These are phyloP conservation scores for Ellobius talpinus DNA, from an alignment of 2,113 vertebrate genomes.

Conservation along the genomic window DNA sequence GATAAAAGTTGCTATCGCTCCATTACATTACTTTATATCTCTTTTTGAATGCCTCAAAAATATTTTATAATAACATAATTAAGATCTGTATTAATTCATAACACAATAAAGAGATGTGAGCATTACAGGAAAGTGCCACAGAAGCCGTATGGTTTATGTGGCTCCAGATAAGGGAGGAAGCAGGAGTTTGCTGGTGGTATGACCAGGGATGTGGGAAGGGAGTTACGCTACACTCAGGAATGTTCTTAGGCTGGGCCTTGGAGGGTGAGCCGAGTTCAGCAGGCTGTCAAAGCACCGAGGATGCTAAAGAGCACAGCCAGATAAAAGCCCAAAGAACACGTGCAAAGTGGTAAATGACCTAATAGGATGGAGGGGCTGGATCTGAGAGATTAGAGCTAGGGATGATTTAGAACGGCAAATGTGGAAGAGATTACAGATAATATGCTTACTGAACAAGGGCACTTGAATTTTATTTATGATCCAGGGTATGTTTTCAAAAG, in stretches of 20 bases:
- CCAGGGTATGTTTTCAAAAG: background rate
- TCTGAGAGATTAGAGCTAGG: background rate
- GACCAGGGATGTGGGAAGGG: background rate
- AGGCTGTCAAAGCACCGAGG: background rate
- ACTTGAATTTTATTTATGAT: conserved; percentile 34
- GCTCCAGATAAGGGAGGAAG: background rate
- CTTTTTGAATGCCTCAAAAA: background rate
- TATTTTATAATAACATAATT: background rate
- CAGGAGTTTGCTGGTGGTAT: background rate
- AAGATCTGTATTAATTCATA: background rate
- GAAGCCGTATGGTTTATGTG: background rate
- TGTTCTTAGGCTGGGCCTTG: background rate
- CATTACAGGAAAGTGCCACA: background rate
- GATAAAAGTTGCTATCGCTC: conserved; percentile 15
- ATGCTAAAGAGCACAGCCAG: background rate
- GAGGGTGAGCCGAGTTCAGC: background rate
- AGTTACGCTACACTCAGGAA: background rate
- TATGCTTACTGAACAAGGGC: background rate
- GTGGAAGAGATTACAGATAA: conserved; percentile 7
- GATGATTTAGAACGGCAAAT: background rate
- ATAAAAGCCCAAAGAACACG: background rate
- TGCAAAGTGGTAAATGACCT: background rate
- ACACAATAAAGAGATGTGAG: background rate
- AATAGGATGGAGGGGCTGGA: background rate
- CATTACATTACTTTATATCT: background rate